Evolutionary conservation across 2,113 vertebrate genomes (phyloP), one percentile per base, ranked within the genome.

Genomic region (Takifugu bimaculatus): DNA sequence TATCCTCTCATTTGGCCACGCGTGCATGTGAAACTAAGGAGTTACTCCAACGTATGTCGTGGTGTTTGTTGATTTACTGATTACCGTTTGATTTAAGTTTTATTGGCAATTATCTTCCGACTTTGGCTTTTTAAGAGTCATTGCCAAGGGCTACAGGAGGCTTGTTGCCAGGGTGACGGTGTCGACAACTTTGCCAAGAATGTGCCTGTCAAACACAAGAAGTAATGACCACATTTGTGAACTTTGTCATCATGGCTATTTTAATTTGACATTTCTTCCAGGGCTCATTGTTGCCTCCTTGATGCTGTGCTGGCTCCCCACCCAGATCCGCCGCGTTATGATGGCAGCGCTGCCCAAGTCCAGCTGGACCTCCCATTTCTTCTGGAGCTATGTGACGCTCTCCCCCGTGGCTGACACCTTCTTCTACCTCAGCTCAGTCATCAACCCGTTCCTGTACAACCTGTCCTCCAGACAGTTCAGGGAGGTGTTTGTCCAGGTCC

Each of bases 391-490:
- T 59, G 67, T 94, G 65, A 82, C 2, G 26, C 92, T 99, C 2
- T 90, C 95, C 1, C 95, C 93, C 0, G 87, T 98, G 26, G 88
- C 93, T 0, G 86, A 97, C 78, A 91, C 85, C 57, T 98, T 97
- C 91, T 99, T 99, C 89, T 99, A 97, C 87, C 88, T 98, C 20
- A 99, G 97, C 88, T 99, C 97, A 0, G 94, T 95, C 54, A 64
- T 98, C 74, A 99, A 97, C 87, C 96, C 96, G 0, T 90, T 99
- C 27, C 92, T 99, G 25, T 99, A 98, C 88, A 98, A 93, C 70
- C 79, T 98, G 50, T 98, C 97, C 2, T 99, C 97, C 0, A 88
- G 45, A 52, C 95, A 97, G 84, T 99, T 99, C 89, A 89, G 96
- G 57, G 68, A 81, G 0, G 95, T 94, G 2, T 97, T 96, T 25